Conservation (phyloP, 1,140 invertebrate genomes). For the Lasioglossum baleicum region DNA sequence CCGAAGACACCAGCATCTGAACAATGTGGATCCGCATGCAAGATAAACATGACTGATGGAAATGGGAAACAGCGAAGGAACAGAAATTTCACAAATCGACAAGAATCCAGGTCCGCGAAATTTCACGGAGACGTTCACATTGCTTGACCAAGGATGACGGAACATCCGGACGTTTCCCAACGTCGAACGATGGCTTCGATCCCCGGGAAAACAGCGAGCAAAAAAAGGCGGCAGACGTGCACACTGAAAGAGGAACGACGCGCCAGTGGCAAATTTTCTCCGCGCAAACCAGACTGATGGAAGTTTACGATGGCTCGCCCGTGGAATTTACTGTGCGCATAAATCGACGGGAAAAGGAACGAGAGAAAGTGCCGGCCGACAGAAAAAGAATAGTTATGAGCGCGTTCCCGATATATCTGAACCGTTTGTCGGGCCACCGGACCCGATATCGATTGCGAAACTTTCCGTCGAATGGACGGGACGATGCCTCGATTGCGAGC, state of each 20-base stretch:
- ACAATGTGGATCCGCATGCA: no score
- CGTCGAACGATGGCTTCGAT: slow-evolving; percentile 18
- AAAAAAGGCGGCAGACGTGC: no score
- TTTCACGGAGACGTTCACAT: slow-evolving; percentile 23
- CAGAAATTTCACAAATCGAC: no score
- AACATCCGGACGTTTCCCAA: slow-evolving; percentile 5
- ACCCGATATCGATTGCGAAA: slow-evolving; percentile 13
- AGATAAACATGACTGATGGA: no score
- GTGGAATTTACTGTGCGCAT: slow-evolving; percentile 44
- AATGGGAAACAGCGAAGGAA: no score
- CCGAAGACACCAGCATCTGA: no score
- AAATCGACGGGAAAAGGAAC: slow-evolving; percentile 13
- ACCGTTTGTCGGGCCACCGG: slow-evolving; percentile 7
- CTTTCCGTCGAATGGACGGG: not conserved
- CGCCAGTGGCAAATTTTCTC: slow-evolving; percentile 15
- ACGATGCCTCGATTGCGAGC: not conserved
- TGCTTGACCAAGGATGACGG: slow-evolving; percentile 23
- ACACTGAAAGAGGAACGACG: not conserved
- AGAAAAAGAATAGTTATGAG: slow-evolving; percentile 31
- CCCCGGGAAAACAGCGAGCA: not conserved
- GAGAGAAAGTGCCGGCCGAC: not conserved
- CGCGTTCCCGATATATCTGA: slow-evolving; percentile 9
- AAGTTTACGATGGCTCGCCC: slow-evolving; percentile 37
- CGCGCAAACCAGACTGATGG: slow-evolving; percentile 29
- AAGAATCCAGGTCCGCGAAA: not conserved